Evolutionary conservation across 1,140 invertebrate genomes (phyloP), one percentile per base, ranked within the genome.

Genomic region (Trachelipus rathkii): DNA sequence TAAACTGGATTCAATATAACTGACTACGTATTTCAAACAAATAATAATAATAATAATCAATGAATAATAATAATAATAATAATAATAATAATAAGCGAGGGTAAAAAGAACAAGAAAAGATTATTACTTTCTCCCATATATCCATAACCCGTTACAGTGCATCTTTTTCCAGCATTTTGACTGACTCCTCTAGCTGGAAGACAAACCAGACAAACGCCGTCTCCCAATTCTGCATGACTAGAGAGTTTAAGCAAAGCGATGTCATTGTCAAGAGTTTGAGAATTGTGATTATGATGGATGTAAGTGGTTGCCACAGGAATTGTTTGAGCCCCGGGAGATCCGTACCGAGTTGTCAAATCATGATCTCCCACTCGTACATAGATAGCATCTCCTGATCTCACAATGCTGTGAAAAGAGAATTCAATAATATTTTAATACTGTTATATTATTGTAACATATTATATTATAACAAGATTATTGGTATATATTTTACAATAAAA

Each of bases 201-300:
- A 85, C 96, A 97, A 9, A 95, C 94, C 53, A 93, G 84, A 77
- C 92, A 82, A 13, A 94, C 91, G 44, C 91, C 93, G 84, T 92
- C 92, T 79, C 91, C 92, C 3, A 97, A 88, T 84, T 95, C 92
- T 0, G 93, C 94, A 84, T 96, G 94, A 0, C 92, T 92, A 80
- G 95, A 91, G 8, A 98, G 89, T 84, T 96, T 97, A 9, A 98
- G 86, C 10, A 98, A 84, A 0, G 96, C 96, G 79, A 98, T 96
- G 83, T 97, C 96, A 83, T 97, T 97, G 84, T 97, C 95, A 78
- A 98, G 86, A 0, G 95, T 97, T 85, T 96, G 94, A 78, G 93
- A 95, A 84, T 98, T 96, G 86, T 97, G 96, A 85, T 97, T 96
- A 82, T 96, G 95, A 84, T 98, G 95, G 69, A 97, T 96, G 84